phyloP scores from a whole-genome alignment of 35 echinoderm and acorn worm genomes.

The Lytechinus variegatus region DNA sequence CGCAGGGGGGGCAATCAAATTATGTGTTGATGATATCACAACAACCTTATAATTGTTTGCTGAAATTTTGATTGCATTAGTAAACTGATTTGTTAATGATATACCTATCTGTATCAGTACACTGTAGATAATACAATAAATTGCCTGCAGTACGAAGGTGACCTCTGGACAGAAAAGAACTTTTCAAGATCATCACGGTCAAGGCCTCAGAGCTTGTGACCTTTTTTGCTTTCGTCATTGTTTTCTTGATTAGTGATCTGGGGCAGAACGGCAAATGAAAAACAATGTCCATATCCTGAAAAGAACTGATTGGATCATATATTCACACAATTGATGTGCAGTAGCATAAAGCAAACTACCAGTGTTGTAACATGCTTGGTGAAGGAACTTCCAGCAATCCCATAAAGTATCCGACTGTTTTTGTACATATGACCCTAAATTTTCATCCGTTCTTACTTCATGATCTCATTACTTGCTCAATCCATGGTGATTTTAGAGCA shows the following conservation, averaged over 20 bases:
- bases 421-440: too few relatives aligned
- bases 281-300: neutral
- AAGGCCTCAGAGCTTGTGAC: neutral
- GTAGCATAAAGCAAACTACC: neutral
- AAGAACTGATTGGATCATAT: neutral
- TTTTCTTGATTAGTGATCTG: conserved; percentile 13
- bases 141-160: neutral
- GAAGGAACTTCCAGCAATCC: neutral
- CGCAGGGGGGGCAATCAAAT: too few relatives aligned
- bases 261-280: neutral
- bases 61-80: too few relatives aligned
- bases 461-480: too few relatives aligned
- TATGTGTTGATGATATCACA: too few relatives aligned
- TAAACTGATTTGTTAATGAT: too few relatives aligned
- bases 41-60: too few relatives aligned
- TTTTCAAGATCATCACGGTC: neutral
- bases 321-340: neutral
- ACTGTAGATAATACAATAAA: too few relatives aligned
- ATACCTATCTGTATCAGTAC: too few relatives aligned
- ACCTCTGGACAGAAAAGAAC: neutral
- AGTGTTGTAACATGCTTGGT: neutral
- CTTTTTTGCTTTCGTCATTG: neutral
- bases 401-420: too few relatives aligned
- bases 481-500: too few relatives aligned
- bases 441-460: too few relatives aligned